phyloP scores from a whole-genome alignment of 2,888 invertebrate species.

The Dynastes tityus region DNA sequence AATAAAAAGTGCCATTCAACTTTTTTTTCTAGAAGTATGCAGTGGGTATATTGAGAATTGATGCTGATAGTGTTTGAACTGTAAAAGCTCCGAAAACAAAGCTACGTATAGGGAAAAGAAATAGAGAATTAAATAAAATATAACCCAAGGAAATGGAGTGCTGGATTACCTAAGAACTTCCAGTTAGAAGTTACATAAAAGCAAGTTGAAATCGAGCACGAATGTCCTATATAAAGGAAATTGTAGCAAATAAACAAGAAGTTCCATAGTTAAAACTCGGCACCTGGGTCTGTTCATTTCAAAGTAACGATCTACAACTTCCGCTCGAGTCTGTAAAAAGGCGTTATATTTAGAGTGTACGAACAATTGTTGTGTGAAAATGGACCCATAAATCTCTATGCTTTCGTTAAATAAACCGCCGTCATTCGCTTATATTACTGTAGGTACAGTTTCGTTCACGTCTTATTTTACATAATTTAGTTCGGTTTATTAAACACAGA shows the following conservation, averaged over 20 bases:
- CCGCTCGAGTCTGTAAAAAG: conserved; percentile 60
- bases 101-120: neutral
- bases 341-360: conserved; percentile 62
- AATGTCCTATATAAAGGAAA: conserved; percentile 51
- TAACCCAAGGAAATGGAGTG: neutral
- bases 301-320: conserved; percentile 60
- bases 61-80: too few species aligned
- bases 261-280: conserved; percentile 58
- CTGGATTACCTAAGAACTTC: conserved; percentile 11
- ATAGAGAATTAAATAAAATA: neutral
- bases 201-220: conserved; percentile 24
- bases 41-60: too few species aligned
- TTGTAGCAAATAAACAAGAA: conserved; percentile 56
- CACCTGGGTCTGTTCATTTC: conserved; percentile 62
- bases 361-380: conserved; percentile 61
- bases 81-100: neutral
- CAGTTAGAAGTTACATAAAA: conserved; percentile 23
- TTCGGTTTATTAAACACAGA: conserved; percentile 48
- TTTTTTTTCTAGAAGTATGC: too few species aligned
- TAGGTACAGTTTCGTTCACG: conserved; percentile 1
- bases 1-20: too few species aligned
- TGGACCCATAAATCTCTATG: conserved; percentile 59
- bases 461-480: conserved; percentile 49
- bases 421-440: neutral
- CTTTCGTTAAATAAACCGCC: conserved; percentile 58